A percentile compares a stretch with the other conserved stretches of the same genome.
phyloP scores from a whole-genome alignment of 2,797 vertebrate genomes.

The Alca torda region DNA sequence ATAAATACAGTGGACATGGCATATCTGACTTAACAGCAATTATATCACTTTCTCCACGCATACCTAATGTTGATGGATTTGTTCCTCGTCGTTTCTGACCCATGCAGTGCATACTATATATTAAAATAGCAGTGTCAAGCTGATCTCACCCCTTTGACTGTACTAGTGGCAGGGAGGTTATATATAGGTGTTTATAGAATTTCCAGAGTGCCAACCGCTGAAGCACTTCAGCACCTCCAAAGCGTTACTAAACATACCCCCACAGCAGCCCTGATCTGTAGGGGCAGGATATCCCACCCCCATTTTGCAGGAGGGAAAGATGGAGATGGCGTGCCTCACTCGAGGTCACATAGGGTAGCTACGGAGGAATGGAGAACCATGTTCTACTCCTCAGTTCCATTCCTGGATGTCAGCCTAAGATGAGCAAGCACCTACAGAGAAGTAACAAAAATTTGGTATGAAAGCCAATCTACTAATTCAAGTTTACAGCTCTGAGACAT shows the following conservation, averaged over 20 bases:
- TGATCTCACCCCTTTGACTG: neutral
- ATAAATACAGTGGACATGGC: neutral
- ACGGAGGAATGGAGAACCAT: neutral
- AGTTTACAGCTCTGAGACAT: constrained; percentile 2
- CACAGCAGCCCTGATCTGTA: neutral
- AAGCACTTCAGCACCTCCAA: neutral
- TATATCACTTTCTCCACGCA: neutral
- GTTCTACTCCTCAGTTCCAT: neutral
- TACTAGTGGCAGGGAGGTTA: neutral
- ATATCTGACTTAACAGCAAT: neutral
- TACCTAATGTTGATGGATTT: neutral
- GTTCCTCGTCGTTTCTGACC: neutral
- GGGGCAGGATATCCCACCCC: neutral
- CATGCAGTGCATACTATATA: neutral
- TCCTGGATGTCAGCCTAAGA: neutral
- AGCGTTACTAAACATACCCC: neutral
- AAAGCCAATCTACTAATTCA: neutral
- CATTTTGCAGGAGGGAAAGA: constrained; percentile 4
- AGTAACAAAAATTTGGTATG: neutral
- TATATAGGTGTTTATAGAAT: constrained; percentile 31
- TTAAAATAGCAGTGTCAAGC: neutral
- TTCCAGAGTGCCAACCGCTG: neutral
- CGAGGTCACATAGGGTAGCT: neutral
- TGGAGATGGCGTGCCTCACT: neutral
- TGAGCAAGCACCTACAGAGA: neutral